Evolutionary conservation across 2,113 vertebrate genomes (phyloP).

Genomic region (Nyctereutes procyonoides): DNA sequence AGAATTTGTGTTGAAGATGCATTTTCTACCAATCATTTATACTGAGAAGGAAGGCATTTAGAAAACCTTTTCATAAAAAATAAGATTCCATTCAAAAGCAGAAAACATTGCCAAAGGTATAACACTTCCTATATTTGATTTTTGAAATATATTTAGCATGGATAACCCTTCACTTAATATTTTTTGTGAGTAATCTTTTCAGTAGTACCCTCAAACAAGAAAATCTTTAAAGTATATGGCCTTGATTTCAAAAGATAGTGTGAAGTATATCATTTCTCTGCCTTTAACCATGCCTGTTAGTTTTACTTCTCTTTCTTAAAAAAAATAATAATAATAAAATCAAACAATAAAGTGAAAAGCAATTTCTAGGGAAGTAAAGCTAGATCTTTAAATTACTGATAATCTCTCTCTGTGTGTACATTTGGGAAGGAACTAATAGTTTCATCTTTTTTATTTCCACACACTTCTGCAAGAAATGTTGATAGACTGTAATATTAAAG

Average conservation of each 20-base stretch:
- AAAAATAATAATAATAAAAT: not conserved
- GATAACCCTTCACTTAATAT: slow-evolving; percentile 1
- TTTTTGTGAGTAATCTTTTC: slow-evolving; percentile 36
- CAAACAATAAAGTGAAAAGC: slow-evolving; percentile 58
- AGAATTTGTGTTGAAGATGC: slow-evolving; percentile 35
- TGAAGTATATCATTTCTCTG: slow-evolving; percentile 20
- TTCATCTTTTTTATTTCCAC: slow-evolving; percentile 66
- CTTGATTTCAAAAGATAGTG: slow-evolving; percentile 63
- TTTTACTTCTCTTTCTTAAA: slow-evolving; percentile 35
- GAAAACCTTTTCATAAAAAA: slow-evolving; percentile 42
- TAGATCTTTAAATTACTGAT: slow-evolving; percentile 72
- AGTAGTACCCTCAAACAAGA: not conserved
- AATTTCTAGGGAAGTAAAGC: slow-evolving; percentile 65
- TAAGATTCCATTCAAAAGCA: not conserved
- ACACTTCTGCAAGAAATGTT: slow-evolving; percentile 69
- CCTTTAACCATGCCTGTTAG: slow-evolving; percentile 2
- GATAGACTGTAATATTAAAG: slow-evolving; percentile 66
- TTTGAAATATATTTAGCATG: slow-evolving; percentile 51
- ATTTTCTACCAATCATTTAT: slow-evolving; percentile 30
- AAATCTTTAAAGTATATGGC: not conserved
- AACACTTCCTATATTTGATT: slow-evolving; percentile 8
- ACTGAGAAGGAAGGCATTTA: not conserved
- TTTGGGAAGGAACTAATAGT: slow-evolving; percentile 55
- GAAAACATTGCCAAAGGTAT: slow-evolving; percentile 14
- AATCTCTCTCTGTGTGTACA: slow-evolving; percentile 19